Base-by-base conservation (phyloP, 1,140 invertebrate species). In the Euura saliciscinereae region DNA sequence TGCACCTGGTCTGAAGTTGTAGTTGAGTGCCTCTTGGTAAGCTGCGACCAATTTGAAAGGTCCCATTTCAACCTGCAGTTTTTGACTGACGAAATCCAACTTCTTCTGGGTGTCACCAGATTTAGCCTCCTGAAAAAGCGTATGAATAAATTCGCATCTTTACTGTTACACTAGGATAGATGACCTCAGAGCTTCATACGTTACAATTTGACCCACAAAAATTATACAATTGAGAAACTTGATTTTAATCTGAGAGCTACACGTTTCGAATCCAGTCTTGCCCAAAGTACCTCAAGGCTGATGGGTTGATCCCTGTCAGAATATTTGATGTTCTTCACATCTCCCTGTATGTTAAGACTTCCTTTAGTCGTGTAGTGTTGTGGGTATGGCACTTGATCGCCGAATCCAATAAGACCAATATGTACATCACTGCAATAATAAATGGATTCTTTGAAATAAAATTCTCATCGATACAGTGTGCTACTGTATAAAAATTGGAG, bases 1-100 rank as follows among this genome's bases (percentile, higher is more conserved):
- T 3, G 92, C 89, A 5, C 88, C 89, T 4, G 89, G 82, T 81
- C 92, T 88, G 86, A 91, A 93, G 51, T 91, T 91, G 86, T 91
- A 93, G 6, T 86, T 76, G 3, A 90, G 78, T 3, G 89, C 90
- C 75, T 90, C 84, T 28, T 86, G 78, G 76, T 91, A 91, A 42
- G 91, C 90, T 42, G 84, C 83, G 46, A 88, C 85, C 10, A 88
- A 69, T 43, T 75, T 80, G 66, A 84, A 82, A 0, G 80, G 84
- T 3, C 84, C 84, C 7, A 87, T 72, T 77, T 87, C 87, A 10
- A 87, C 67, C 44, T 86, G 77, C 59, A 84, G 42, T 59, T 76
- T 81, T 71, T 86, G 84, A 45, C 76, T 78, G 0, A 83, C 5
- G 64, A 79, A 87, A 10, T 79, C 66, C 8, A 84, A 1, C 46